Percentiles rank a stretch among this genome's conserved stretches.
phyloP scores from a whole-genome alignment of 2,113 vertebrate genomes.

The Thomomys bottae region DNA sequence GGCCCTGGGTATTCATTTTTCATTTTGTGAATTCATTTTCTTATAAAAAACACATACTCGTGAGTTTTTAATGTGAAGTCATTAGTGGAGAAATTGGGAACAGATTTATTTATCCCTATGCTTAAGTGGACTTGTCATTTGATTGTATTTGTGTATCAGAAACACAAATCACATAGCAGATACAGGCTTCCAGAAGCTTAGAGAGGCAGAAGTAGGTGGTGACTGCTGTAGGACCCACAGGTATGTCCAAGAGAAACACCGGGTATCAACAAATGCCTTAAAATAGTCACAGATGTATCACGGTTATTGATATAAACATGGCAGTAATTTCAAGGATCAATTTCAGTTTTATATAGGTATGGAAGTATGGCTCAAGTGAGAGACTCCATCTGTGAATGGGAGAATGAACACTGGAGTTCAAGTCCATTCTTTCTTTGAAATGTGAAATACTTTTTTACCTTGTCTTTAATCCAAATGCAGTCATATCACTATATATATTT shows the following conservation, averaged over 20 bases:
- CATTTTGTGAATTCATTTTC: constrained; percentile 25
- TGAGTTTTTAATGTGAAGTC: not conserved
- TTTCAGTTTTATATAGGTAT: not conserved
- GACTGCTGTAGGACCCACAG: not conserved
- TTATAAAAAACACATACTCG: not conserved
- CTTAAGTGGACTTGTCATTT: not conserved
- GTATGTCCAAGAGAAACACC: not conserved
- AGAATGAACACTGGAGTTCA: no score
- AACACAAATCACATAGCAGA: not conserved
- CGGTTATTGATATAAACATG: constrained; percentile 21
- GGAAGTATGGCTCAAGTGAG: no score
- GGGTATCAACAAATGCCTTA: constrained; percentile 5
- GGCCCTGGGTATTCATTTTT: not conserved
- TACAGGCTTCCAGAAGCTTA: not conserved
- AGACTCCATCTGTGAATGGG: no score
- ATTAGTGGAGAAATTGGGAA: not conserved
- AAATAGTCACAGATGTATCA: constrained; percentile 10
- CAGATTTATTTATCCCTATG: not conserved
- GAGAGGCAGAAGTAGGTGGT: not conserved
- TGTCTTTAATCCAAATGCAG: constrained; percentile 25
- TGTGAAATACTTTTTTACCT: constrained; percentile 46
- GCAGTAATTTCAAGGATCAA: constrained; percentile 53
- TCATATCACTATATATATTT: not conserved
- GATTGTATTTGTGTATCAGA: not conserved
- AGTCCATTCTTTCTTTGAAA: not conserved